Base-by-base conservation (phyloP, 2,113 vertebrate species). In the Prunella himalayana region DNA sequence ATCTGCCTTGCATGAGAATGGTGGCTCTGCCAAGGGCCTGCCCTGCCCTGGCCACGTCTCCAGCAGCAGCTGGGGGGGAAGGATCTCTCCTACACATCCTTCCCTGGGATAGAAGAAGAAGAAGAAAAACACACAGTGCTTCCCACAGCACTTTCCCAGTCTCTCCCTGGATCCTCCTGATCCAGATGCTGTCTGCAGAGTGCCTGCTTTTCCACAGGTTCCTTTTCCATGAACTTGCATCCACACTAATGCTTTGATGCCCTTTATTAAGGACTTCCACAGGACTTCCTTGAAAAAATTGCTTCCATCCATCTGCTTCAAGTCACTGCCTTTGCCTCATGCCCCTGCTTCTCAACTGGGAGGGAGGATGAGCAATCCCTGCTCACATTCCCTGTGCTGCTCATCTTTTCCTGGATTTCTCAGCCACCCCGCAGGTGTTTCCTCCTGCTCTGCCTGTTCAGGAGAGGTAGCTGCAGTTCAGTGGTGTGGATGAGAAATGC, bases 181-280 rank as follows among this genome's bases (percentile, higher is more conserved):
- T 68, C 39, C 61, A 71, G 65, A 33, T 6, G 9, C 25, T 30
- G 4, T 27, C 85, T 71, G 33, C 53, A 61, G 60, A 50, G 37
- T 16, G 8, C 31, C 11, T 37, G 28, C 23, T 79, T 94, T 77
- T 49, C 88, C 28, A 18, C 42, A 37, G 12, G 20, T 35, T 92
- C 28, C 66, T 93, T 31, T 64, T n/a, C 53, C 49, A 37, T 39
- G 50, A 47, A 21, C 54, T 19, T 42, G 18, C 6, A 4, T 35
- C 2, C 0, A 31, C 14, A 5, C 50, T 50, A 82, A 50, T 61
- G n/a, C 57, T 57, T 24, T 17, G 28, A 50, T 50, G 45, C 23
- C 61, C 75, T 86, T 80, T 90, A 87, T 96, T 79, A 61, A 80
- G 90, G 79, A 88, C 53, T 72, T 85, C 82, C 50, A 82, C 50